Base-by-base conservation (phyloP, 2,113 vertebrate species). In the Corydoras maculifer region DNA sequence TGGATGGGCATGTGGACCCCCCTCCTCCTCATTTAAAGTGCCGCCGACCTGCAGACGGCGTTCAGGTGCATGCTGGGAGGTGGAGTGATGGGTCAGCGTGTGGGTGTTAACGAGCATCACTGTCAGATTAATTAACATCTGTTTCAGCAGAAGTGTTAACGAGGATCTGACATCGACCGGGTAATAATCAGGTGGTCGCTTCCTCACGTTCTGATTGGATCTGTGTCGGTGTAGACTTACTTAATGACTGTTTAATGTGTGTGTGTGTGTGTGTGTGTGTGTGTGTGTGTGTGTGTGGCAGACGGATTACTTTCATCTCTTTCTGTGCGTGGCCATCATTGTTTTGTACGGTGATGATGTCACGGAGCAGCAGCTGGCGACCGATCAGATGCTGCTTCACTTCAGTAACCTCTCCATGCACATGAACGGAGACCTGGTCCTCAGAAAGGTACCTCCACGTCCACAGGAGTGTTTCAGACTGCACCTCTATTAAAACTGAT, bases 231-330 rank as follows among this genome's bases (percentile, higher is more conserved):
- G n/a, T 31, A 12, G 3, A 3, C 3, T 48, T 53, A 48, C 30
- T 60, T 65, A 72, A 58, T 49, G 61, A 58, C n/a, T 43, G 49
- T 3, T 53, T 60, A 25, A 25, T 25, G 2, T 59, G 35, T 29
- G n/a, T 58, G 1, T 66, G 14, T 57, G 49, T 62, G 50, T 62
- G 25, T 50, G 13, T 51, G 50, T 55, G 58, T n/a, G 32, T 72
- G 62, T 50, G 54, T 59, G 62, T 31, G 31, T 65, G 29, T 58
- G 8, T 54, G 3, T 61, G 13, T 30, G 25, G 32, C 81, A 99
- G 97, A 98, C 95, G 0, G 97, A 99, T 82, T 99, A 98, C 82
- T 99, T 98, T 88, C 97, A 99, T 88, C 92, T 99, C 66, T 98
- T 99, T 70, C 87, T 98, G 82, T 98, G 96, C 0, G 93, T 98